Evolutionary conservation across 2,797 vertebrate species (phyloP).

Genomic region (Phrynocephalus forsythii): DNA sequence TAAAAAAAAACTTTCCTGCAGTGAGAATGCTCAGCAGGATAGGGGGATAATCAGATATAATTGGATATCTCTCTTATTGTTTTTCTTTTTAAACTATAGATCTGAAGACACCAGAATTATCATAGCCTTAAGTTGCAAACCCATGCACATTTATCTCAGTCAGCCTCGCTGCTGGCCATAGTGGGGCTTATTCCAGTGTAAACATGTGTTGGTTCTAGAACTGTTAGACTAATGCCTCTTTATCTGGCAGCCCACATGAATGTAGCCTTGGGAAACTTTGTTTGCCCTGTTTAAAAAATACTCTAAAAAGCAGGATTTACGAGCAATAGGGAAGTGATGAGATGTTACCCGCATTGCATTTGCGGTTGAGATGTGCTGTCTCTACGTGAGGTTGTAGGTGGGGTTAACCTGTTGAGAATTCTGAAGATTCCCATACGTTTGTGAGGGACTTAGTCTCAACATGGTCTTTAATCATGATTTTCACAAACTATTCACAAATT

Average conservation of each 20-base stretch:
- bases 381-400: no score
- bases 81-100: neutral
- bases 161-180: neutral
- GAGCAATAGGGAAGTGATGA: neutral
- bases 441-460: no score
- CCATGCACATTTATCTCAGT: neutral
- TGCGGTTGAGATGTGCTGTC: no score
- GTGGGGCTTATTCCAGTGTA: neutral
- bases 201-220: neutral
- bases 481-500: no score
- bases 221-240: neutral
- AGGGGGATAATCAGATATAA: neutral
- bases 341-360: no score
- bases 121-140: neutral
- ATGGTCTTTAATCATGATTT: no score
- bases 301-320: neutral
- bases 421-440: no score
- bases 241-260: neutral
- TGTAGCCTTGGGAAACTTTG: neutral
- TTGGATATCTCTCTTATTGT: neutral
- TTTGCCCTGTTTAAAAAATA: neutral
- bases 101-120: neutral
- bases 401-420: no score
- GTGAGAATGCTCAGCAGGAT: conserved; percentile 7
- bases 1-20: neutral